Evolutionary conservation across 2,797 vertebrate genomes (phyloP), one percentile per base, ranked within the genome.

Genomic region (Tokudaia tokunoshimensis): DNA sequence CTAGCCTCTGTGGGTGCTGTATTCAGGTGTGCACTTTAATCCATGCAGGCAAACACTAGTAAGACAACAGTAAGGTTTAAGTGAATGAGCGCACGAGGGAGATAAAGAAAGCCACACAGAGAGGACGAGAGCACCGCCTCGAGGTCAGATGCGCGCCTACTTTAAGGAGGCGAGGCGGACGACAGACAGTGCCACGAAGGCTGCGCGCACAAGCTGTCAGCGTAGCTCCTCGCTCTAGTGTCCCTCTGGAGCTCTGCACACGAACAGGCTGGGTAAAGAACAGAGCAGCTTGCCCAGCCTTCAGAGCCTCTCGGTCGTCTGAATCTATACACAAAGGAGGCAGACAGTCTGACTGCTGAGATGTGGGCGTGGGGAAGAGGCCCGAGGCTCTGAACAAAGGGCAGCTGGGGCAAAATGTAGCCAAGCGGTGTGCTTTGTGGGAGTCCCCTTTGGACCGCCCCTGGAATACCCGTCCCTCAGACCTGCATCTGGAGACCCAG

Each of bases 101-200:
- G 72, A 29, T n/a, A 1, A 20, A 76, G 55, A 17, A 59, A 31
- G 50, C n/a, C 61, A 12, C 59, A 2, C n/a, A 44, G 14, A 41
- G 12, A 41, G n/a, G 1, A 14, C 4, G 4, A 0, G 2, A 29
- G 15, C 10, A 4, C 0, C 4, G 7, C 17, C 6, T 2, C 19
- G 3, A 41, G 24, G 52, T 52, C 81, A n/a, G 75, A 44, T 24
- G 57, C 7, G 24, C 70, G 4, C 9, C 11, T 1, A 31, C 24
- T 24, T n/a, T 17, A 9, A 37, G 63, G 52, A 65, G 29, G 70
- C 1, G 4, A 41, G 55, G 34, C 24, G 8, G 29, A 34, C 3
- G 6, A 34, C 31, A 67, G 1, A 4, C 24, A 24, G 57, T 4
- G 6, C 7, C n/a, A 37, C 3, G 50, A 59, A 13, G n/a, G 59